These are phyloP conservation scores for Oncorhynchus kisutch DNA, from an alignment of 2,113 vertebrate species.

Conservation along the genomic window DNA sequence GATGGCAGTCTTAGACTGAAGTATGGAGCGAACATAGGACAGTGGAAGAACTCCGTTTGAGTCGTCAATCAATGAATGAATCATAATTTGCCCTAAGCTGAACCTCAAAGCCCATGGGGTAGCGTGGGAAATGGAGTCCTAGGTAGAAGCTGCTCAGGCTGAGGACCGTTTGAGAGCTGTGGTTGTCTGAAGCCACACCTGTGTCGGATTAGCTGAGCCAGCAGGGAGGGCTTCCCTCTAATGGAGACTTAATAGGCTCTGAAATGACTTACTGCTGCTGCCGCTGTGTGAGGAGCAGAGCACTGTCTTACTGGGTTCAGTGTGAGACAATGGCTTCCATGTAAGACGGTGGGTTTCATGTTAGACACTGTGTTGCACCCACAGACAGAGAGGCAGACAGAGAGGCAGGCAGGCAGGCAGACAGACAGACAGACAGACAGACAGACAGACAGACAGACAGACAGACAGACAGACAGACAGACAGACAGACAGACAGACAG, in stretches of 20 bases:
- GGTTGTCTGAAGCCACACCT: slow-evolving; percentile 48
- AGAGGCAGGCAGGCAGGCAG: no score
- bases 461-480: neutral
- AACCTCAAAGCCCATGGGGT: slow-evolving; percentile 2
- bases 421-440: no score
- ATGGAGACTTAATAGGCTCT: slow-evolving; percentile 69
- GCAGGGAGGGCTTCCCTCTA: slow-evolving; percentile 63
- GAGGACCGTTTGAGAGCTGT: neutral
- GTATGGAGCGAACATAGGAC: no score
- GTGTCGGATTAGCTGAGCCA: slow-evolving; percentile 53
- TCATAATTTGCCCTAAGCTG: slow-evolving; percentile 50
- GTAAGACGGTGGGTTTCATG: no score
- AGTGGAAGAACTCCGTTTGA: no score
- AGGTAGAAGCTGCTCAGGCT: no score
- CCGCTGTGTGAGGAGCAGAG: no score
- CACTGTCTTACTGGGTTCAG: no score
- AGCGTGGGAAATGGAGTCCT: slow-evolving; percentile 11
- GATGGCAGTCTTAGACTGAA: no score
- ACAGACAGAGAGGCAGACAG: no score
- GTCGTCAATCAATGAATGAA: neutral
- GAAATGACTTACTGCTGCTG: slow-evolving; percentile 57
- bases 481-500: neutral
- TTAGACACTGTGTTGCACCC: no score
- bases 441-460: neutral
- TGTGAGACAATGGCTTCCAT: no score